phyloP scores from a whole-genome alignment of 2,113 vertebrate genomes.

The Salvelinus fontinalis region DNA sequence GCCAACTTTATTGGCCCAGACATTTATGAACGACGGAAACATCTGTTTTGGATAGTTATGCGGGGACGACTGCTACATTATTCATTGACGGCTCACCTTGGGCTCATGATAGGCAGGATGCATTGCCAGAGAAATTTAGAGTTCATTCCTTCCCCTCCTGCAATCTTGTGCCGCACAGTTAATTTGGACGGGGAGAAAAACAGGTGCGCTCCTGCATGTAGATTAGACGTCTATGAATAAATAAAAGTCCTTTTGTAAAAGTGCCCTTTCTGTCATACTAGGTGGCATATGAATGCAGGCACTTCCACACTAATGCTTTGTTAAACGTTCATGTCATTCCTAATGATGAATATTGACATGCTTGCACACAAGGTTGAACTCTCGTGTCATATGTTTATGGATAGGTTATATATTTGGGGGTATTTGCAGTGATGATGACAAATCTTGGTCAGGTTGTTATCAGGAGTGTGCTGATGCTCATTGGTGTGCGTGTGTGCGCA shows the following conservation, averaged over 20 bases:
- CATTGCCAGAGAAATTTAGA: conserved; percentile 19
- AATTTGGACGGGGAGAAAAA: conserved; percentile 17
- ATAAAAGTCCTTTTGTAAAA: conserved; percentile 3
- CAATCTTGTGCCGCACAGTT: conserved; percentile 16
- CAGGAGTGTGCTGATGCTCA: neutral
- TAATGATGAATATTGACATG: conserved; percentile 9
- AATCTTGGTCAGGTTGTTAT: conserved; percentile 24
- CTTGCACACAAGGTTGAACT: conserved; percentile 12
- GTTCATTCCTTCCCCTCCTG: neutral
- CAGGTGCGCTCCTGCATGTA: conserved; percentile 22
- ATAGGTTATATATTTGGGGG: neutral
- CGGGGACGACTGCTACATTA: conserved; percentile 29
- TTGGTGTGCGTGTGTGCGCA: conserved; percentile 12
- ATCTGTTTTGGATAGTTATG: conserved; percentile 34
- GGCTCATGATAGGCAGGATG: conserved; percentile 20
- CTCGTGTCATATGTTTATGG: neutral
- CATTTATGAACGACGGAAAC: conserved; percentile 34
- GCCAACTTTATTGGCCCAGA: conserved; percentile 34
- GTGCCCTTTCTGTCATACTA: conserved; percentile 4
- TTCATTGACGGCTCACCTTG: conserved; percentile 44
- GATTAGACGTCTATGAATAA: conserved; percentile 31
- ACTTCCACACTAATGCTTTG: conserved; percentile 10
- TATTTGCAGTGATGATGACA: conserved; percentile 31
- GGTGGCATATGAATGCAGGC: conserved; percentile 15
- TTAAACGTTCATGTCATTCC: conserved; percentile 13